phyloP scores from a whole-genome alignment of 2,113 vertebrate genomes.

The Scytalopus superciliaris region DNA sequence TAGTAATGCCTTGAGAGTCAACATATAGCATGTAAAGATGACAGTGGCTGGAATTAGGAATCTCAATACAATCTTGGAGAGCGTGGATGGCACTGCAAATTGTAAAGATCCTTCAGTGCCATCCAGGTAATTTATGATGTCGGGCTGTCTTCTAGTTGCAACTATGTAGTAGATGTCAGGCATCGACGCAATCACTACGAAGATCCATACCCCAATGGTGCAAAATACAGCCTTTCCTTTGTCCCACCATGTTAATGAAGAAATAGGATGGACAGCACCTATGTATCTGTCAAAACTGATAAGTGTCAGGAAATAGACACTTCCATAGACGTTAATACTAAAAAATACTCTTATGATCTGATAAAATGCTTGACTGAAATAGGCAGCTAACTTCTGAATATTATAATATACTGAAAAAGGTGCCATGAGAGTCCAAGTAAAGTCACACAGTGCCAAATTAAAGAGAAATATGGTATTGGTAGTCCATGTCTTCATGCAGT shows the following conservation, averaged over 20 bases:
- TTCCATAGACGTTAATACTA: conserved; percentile 78
- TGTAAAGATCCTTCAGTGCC: conserved; percentile 46
- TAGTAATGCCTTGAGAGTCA: conserved; percentile 68
- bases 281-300: conserved; percentile 80
- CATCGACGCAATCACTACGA: conserved; percentile 48
- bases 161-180: conserved; percentile 72
- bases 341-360: conserved; percentile 76
- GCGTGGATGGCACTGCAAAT: conserved; percentile 44
- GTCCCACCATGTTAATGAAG: conserved; percentile 78
- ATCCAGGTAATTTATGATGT: conserved; percentile 31
- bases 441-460: conserved; percentile 80
- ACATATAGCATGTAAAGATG: conserved; percentile 72
- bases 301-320: conserved; percentile 80
- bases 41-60: conserved; percentile 73
- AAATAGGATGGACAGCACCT: conserved; percentile 77
- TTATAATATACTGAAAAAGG: conserved; percentile 76
- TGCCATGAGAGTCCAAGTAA: conserved; percentile 77
- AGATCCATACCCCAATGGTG: conserved; percentile 63
- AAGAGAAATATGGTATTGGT: conserved; percentile 76
- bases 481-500: conserved; percentile 64
- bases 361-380: conserved; percentile 63
- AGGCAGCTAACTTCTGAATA: conserved; percentile 24
- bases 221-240: conserved; percentile 73
- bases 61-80: conserved; percentile 67
- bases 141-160: neutral